Percentiles rank a stretch among this genome's conserved stretches.
phyloP scores from a whole-genome alignment of 2,113 vertebrate genomes.

The Rhizomys pruinosus region DNA sequence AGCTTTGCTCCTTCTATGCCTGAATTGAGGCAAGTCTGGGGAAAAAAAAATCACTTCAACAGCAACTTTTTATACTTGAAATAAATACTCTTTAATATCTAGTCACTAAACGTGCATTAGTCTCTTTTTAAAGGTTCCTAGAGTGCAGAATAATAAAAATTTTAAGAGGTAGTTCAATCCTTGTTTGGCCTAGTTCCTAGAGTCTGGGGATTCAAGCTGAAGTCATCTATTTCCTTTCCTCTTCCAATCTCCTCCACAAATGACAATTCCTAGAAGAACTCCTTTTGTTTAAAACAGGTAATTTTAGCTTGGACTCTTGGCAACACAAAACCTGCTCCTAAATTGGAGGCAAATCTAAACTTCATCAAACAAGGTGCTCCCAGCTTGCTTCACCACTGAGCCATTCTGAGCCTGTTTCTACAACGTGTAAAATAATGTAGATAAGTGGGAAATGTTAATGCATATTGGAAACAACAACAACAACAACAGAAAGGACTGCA shows the following conservation, averaged over 20 bases:
- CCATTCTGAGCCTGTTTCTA: background rate
- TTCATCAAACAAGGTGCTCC: background rate
- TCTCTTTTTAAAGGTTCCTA: slow-evolving; percentile 58
- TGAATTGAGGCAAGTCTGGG: slow-evolving; percentile 51
- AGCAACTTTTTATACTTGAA: slow-evolving; percentile 57
- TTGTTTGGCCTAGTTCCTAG: slow-evolving; percentile 58
- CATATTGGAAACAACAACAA: too few relatives aligned
- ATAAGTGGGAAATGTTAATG: background rate
- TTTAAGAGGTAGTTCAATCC: slow-evolving; percentile 74
- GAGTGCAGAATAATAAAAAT: slow-evolving; percentile 67
- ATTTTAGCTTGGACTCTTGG: slow-evolving; percentile 41
- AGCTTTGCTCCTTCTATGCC: slow-evolving; percentile 39
- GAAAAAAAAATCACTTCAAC: slow-evolving; percentile 60
- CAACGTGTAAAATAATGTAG: background rate
- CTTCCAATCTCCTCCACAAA: background rate
- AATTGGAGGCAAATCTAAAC: slow-evolving; percentile 21
- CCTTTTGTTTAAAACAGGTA: slow-evolving; percentile 42
- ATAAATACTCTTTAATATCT: slow-evolving; percentile 68
- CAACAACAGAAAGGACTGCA: too few relatives aligned
- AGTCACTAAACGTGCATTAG: slow-evolving; percentile 68
- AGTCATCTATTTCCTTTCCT: slow-evolving; percentile 45
- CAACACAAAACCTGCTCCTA: slow-evolving; percentile 27
- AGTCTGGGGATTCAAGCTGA: slow-evolving; percentile 62
- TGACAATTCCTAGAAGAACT: slow-evolving; percentile 48
- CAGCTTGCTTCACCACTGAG: background rate